Conservation (phyloP, 1,140 invertebrate species). For the Chionoecetes opilio region DNA sequence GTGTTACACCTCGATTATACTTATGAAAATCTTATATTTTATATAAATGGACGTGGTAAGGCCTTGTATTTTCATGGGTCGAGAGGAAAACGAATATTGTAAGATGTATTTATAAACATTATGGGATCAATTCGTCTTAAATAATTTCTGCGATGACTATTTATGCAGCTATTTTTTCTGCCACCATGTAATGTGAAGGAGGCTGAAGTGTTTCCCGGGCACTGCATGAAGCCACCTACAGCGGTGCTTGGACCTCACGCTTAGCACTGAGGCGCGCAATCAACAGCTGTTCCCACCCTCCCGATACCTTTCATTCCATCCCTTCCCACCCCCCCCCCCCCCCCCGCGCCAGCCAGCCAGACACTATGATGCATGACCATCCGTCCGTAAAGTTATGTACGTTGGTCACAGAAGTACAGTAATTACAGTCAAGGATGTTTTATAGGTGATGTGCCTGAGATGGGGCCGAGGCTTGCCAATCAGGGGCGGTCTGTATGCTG, state of each 20-base stretch:
- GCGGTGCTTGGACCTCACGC: neutral
- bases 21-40: too few species aligned
- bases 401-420: conserved; percentile 56
- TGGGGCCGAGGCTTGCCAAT: conserved; percentile 70
- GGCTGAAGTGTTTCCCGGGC: too few species aligned
- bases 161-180: too few species aligned
- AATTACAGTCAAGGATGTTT: conserved; percentile 67
- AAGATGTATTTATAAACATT: too few species aligned
- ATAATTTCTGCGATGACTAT: too few species aligned
- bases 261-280: neutral
- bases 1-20: too few species aligned
- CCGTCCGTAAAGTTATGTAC: conserved; percentile 56
- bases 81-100: too few species aligned
- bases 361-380: conserved; percentile 56
- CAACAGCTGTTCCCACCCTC: neutral
- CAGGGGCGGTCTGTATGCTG: conserved; percentile 69
- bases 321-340: neutral
- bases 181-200: too few species aligned
- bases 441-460: conserved; percentile 68
- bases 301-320: neutral
- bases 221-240: neutral
- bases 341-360: neutral
- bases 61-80: too few species aligned
- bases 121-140: too few species aligned
- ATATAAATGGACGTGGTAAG: too few species aligned